Evolutionary conservation across 2,888 invertebrate genomes (phyloP), one percentile per base, ranked within the genome.

Genomic region (Aethes cnicana): DNA sequence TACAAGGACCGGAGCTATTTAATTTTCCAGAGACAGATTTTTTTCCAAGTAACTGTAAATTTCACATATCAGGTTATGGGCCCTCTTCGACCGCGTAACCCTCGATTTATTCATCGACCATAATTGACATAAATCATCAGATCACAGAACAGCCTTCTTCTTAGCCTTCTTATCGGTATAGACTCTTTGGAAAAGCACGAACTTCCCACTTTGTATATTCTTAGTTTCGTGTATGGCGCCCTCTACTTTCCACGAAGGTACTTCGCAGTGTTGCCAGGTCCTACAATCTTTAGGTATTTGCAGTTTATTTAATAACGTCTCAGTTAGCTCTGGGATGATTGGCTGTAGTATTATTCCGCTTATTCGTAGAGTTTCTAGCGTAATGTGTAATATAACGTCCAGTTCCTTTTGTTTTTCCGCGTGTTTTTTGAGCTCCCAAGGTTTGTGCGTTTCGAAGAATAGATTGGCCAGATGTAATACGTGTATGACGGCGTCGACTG

Each of bases 371-470:
- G 95, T 93, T 83, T 99, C 98, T 86, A 98, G 90, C 14, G 95
- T 94, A 33, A 98, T 79, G 71, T 95, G 95, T 49, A 98, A 90
- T 41, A 97, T 92, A 9, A 93, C 92, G 67, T 94, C 91, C 1
- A 97, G 80, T 64, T 93, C 90, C 32, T 91, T 85, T 39, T 91
- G 89, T 14, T 87, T 75, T 32, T 91, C 84, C 0, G 87, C 79
- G 6, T 88, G 74, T 68, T 95, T 95, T 46, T 90, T 92, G 53
- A 98, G 88, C 61, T 94, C 92, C 99, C 99, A 99, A 0, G 98
- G 98, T 74, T 95, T 94, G 63, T 93, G 91, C 2, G 93, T 87
- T 69, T 98, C 95, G 67, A 99, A 94, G 90, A 98, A 96, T 54
- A 92, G 86, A 87, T 99, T 99, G 11, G 96, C 94, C 18, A 92